These are phyloP conservation scores for Heteronetta atricapilla DNA, from an alignment of 2,113 vertebrate genomes.

Conservation along the genomic window DNA sequence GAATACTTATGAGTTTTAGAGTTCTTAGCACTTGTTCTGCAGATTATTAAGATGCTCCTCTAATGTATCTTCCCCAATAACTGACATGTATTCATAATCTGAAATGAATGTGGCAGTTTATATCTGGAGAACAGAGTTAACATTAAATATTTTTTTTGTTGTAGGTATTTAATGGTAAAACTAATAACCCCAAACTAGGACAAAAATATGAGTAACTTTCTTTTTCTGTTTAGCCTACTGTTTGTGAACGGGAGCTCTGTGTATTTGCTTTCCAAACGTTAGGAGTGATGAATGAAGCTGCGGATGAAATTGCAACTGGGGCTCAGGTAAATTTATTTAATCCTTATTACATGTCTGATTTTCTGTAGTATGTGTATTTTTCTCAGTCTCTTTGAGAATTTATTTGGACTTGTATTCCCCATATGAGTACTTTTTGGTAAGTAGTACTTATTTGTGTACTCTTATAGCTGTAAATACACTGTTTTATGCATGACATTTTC, in stretches of 20 bases:
- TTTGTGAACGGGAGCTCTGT: constrained; percentile 90
- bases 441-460: not conserved
- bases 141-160: not conserved
- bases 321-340: constrained; percentile 81
- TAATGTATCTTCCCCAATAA: not conserved
- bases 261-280: constrained; percentile 93
- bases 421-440: not conserved
- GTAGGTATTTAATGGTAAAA: not conserved
- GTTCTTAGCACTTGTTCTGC: not conserved
- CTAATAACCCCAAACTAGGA: not conserved
- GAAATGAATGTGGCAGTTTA: not conserved
- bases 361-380: not conserved
- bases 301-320: constrained; percentile 92
- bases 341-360: not conserved
- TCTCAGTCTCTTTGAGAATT: not conserved
- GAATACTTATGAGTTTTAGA: not conserved
- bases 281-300: constrained; percentile 92
- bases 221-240: constrained; percentile 81
- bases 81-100: not conserved
- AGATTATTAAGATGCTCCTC: not conserved
- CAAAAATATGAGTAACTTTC: not conserved
- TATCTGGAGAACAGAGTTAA: not conserved
- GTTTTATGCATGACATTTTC: not conserved
- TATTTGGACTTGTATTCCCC: not conserved
- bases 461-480: not conserved